Evolutionary conservation across 1,140 invertebrate species (phyloP), one percentile per base, ranked within the genome.

Genomic region (Drosophila aff.): DNA sequence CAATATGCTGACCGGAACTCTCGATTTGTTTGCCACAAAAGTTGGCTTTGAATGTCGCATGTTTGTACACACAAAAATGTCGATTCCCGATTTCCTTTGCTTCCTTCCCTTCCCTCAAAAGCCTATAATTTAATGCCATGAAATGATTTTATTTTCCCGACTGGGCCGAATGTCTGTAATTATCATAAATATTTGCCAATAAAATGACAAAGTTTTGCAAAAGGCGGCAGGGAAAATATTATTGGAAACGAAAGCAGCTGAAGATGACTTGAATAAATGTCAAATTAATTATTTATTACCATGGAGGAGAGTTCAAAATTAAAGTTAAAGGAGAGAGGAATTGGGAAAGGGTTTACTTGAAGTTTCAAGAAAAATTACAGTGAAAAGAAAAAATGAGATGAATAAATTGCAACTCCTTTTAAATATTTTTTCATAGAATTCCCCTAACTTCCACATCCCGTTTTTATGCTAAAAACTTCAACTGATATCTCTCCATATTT

Each of bases 21-120:
- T 69, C 82, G 82, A 86, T 87, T 87, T 89, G 84, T 89, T 89
- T 77, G 68, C 74, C 81, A 84, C 74, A 89, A 90, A 57, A 84
- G 84, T 90, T 90, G 73, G 81, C 68, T 89, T 90, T 84, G 85
- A 73, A 66, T 84, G 85, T 90, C 84, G 78, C 84, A 89, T 89
- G 84, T 89, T 89, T 89, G 84, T 89, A 89, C 85, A 89, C 84
- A 52, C 23, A 40, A 57, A 89, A 43, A 79, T 41, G 69, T 63
- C 58, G 57, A 77, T 77, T 69, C 11, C 49, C 64, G 63, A 68
- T 77, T 58, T 74, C 66, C 33, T 38, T 72, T 76, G 28, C 23
- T 50, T 36, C 13, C 31, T 28, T 13, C 16, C 28, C n/a, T 23
- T 13, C 16, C 28, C n/a, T n/a, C 38, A 49, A 23, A 59, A 23